Evolutionary conservation across 2,113 vertebrate species (phyloP).

Genomic region (Petroica traversi): DNA sequence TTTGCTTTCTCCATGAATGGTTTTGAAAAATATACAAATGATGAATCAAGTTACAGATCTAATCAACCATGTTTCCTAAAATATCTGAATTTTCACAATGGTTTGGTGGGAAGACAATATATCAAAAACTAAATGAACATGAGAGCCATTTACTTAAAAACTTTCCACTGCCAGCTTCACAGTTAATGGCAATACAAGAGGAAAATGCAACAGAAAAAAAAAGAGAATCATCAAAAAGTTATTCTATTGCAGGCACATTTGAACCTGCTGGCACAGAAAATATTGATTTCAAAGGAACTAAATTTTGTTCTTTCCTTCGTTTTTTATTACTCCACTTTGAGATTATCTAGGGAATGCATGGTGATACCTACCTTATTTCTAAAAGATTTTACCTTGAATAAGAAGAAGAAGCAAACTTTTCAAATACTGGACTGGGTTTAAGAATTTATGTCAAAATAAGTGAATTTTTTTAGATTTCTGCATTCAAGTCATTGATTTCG

Average conservation of each 20-base stretch:
- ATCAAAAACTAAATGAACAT: not conserved
- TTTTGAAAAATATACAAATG: not conserved
- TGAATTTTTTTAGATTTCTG: not conserved
- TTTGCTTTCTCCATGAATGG: not conserved
- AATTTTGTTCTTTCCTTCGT: not conserved
- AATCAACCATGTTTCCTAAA: not conserved
- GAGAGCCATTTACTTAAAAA: not conserved
- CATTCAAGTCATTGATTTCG: not conserved
- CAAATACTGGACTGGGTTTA: not conserved
- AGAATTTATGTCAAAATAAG: not conserved
- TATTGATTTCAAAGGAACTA: not conserved
- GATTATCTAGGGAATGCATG: not conserved
- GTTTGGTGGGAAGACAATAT: not conserved
- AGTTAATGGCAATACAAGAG: not conserved
- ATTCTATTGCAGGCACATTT: not conserved
- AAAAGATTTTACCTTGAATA: not conserved
- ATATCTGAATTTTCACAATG: not conserved
- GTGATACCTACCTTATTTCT: not conserved
- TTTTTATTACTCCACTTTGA: not conserved
- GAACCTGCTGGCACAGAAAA: not conserved
- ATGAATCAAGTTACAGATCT: not conserved
- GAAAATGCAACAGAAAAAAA: fast-evolving
- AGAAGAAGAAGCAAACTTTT: not conserved
- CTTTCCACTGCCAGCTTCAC: not conserved
- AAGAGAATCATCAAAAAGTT: not conserved